Conservation (phyloP, 2,113 vertebrate genomes). For the Aramus guarauna region DNA sequence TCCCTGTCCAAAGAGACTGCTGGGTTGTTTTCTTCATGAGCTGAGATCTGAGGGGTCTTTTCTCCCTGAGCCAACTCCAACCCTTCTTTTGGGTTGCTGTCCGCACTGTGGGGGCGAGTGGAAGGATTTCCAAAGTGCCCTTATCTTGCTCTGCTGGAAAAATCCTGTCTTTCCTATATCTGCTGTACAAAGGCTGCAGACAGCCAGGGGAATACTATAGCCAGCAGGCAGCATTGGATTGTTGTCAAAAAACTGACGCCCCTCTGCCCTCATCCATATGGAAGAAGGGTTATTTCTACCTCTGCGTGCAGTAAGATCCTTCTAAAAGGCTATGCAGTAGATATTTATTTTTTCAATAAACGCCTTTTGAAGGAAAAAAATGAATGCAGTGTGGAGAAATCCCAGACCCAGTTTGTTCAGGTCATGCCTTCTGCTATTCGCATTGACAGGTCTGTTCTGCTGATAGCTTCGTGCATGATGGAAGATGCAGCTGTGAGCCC, state of each 20-base stretch:
- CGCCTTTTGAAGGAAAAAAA: not conserved
- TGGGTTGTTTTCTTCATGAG: not conserved
- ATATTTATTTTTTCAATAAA: not conserved
- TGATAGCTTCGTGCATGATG: not conserved
- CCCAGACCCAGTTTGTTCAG: not conserved
- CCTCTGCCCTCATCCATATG: slow-evolving; percentile 10
- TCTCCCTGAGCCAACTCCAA: not conserved
- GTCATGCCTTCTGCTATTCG: not conserved
- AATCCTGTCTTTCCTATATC: not conserved
- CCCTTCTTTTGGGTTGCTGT: not conserved
- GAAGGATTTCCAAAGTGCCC: not conserved
- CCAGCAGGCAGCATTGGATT: slow-evolving; percentile 8
- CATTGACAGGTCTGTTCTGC: not conserved
- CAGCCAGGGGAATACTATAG: not conserved
- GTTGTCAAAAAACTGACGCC: slow-evolving; percentile 43
- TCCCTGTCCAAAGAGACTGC: not conserved
- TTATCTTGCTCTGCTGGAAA: slow-evolving; percentile 1
- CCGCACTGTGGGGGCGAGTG: not conserved
- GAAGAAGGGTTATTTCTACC: not conserved
- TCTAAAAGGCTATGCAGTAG: not conserved
- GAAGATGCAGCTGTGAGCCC: slow-evolving; percentile 17
- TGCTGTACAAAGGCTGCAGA: not conserved
- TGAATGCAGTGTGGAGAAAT: not conserved
- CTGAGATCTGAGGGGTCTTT: not conserved
- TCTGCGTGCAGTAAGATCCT: not conserved